Evolutionary conservation across 2,113 vertebrate genomes (phyloP), one percentile per base, ranked within the genome.

Genomic region (Gila orcuttii): DNA sequence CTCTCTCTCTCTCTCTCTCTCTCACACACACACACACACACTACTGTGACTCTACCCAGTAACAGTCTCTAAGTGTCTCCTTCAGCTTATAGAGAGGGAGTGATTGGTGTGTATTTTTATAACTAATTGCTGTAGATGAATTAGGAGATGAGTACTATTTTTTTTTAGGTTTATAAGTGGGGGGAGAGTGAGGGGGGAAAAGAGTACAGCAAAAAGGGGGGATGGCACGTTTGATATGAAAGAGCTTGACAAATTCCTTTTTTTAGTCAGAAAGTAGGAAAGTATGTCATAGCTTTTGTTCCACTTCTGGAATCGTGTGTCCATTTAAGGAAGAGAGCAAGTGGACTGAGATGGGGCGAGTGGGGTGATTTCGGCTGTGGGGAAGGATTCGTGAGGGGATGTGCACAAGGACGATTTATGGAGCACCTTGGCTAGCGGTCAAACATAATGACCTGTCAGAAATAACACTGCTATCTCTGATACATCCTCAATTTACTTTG

Each of bases 71-170:
- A 88, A 90, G 85, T 75, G 78, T 88, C 92, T 92, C 89, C 90
- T 92, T 87, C 86, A 89, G 85, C 47, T 71, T 77, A 74, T 86
- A 86, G 87, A 85, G 86, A 83, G 83, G 80, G 83, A 85, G 31
- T 78, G 92, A 95, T 95, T 95, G 94, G 94, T 91, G 91, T 88
- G 91, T 94, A 95, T 94, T 95, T 95, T 94, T 94, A 92, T 90
- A 93, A 94, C 91, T 92, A 94, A 92, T 93, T 93, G 92, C 91
- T 93, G 91, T 89, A 94, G 91, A 92, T 90, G 92, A 93, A 83
- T 87, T 90, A 90, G 91, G 89, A 85, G 88, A 86, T 76, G 92
- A 91, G 92, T 88, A 90, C 80, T 89, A 89, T 55, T 87, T 79
- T 66, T 66, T 21, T 83, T 42, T 55, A 11, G 79, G 42, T 87